These are phyloP conservation scores for Sesia apiformis DNA, from an alignment of 2,888 invertebrate genomes.

Conservation along the genomic window DNA sequence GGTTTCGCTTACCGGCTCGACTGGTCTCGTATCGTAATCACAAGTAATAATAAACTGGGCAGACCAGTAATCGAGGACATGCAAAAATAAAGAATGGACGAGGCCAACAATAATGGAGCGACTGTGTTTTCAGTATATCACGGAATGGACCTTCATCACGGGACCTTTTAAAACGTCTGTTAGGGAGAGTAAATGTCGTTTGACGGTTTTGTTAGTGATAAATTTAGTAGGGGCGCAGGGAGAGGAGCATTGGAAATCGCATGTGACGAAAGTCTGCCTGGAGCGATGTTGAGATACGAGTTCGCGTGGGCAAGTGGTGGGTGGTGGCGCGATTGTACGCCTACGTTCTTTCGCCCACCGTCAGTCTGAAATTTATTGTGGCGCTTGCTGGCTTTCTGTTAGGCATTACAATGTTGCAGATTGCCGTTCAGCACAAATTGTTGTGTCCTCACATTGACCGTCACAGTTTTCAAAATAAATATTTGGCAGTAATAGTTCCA, in stretches of 20 bases:
- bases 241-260: not conserved
- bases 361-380: not conserved
- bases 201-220: not conserved
- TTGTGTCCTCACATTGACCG: not conserved
- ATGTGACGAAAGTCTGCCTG: not conserved
- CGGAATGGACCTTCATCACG: not conserved
- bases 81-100: conserved; percentile 7
- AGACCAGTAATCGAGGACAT: conserved; percentile 7
- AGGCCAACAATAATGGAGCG: not conserved
- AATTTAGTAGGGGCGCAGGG: not conserved
- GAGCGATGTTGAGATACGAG: not conserved
- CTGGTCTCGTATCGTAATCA: not conserved
- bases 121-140: not conserved
- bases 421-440: not conserved
- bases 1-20: not conserved
- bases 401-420: not conserved
- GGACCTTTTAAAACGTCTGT: not conserved
- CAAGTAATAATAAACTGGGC: not conserved
- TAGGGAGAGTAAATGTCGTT: not conserved
- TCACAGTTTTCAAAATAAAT: no score
- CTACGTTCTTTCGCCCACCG: not conserved
- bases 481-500: no score
- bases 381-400: not conserved
- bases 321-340: not conserved
- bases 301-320: not conserved